A percentile compares a stretch with the other conserved stretches of the same genome.
Conservation (phyloP, 2,888 invertebrate species). For the Tridacna gigas region DNA sequence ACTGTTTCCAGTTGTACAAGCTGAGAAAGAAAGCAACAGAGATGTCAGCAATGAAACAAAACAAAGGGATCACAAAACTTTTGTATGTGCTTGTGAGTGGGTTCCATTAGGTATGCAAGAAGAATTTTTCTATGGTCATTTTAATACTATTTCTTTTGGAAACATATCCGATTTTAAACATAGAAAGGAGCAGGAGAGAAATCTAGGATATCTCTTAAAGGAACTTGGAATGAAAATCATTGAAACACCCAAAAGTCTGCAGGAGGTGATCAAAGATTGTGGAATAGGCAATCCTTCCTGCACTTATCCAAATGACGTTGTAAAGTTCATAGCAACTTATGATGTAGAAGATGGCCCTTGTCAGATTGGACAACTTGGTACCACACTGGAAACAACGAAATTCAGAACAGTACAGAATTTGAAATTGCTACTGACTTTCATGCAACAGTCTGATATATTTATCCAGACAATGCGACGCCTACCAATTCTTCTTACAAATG, state of each 20-base stretch:
- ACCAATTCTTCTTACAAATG: conserved; percentile 6
- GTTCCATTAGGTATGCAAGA: conserved; percentile 10
- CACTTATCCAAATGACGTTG: neutral
- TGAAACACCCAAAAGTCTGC: conserved; percentile 11
- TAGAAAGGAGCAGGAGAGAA: neutral
- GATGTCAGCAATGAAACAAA: neutral
- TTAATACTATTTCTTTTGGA: conserved; percentile 10
- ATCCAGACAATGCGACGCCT: neutral
- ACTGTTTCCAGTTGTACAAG: conserved; percentile 22
- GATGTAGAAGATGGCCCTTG: neutral
- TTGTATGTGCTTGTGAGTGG: neutral
- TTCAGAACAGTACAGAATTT: neutral
- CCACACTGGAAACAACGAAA: neutral
- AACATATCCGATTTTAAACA: neutral
- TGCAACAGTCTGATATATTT: neutral
- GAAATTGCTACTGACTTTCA: neutral
- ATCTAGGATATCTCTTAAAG: conserved; percentile 18
- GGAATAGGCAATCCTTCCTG: neutral
- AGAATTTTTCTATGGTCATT: neutral
- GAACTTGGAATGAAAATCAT: conserved; percentile 30
- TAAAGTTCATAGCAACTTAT: conserved; percentile 9
- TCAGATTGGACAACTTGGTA: neutral
- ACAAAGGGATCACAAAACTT: neutral
- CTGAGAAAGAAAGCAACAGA: neutral
- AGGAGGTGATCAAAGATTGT: conserved; percentile 1